Base-by-base conservation (phyloP, 2,888 invertebrate genomes). In the Chaitophorus viminalis region DNA sequence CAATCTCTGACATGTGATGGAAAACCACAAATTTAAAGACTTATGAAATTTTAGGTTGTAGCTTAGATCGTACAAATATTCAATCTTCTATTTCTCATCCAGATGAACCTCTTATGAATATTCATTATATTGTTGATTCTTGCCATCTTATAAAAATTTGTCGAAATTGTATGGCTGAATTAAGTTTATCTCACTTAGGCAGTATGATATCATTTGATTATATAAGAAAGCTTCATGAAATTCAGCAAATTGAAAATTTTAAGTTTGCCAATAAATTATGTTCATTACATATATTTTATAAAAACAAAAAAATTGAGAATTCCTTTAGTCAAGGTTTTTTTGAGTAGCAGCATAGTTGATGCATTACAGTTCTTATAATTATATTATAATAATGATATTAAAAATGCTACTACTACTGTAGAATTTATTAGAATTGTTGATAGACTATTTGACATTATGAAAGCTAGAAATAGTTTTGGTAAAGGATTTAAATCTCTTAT, bases 111-210 rank as follows among this genome's bases (percentile, higher is more conserved):
- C 29, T 39, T 52, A 85, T 77, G n/a, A 54, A 54, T 39, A 60
- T 76, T 65, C 17, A 39, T 33, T 31, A 29, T 52, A 75, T 85
- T 74, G 11, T 84, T n/a, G 77, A 76, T 46, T 78, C 46, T 36
- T 52, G 60, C 68, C 78, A 85, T 68, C 52, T 54, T 1, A 77
- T 86, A 29, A 78, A 86, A 70, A 52, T 86, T 29, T 77, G 46
- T 78, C 33, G 78, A 17, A 85, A 85, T 68, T 77, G 54, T 60
- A 65, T 78, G 54, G 68, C 77, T 77, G 70, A 85, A n/a, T 68
- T 65, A 68, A 65, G 65, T 78, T 68, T 86, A 89, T 95, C 97
- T 90, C 96, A 96, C 79, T 93, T 94, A 52, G 94, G 95, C 90
- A 92, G 93, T 88, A 92, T 90, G 17, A 93, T 93, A 74, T 90